phyloP scores from a whole-genome alignment of 1,140 invertebrate genomes.

The Nylanderia fulva region DNA sequence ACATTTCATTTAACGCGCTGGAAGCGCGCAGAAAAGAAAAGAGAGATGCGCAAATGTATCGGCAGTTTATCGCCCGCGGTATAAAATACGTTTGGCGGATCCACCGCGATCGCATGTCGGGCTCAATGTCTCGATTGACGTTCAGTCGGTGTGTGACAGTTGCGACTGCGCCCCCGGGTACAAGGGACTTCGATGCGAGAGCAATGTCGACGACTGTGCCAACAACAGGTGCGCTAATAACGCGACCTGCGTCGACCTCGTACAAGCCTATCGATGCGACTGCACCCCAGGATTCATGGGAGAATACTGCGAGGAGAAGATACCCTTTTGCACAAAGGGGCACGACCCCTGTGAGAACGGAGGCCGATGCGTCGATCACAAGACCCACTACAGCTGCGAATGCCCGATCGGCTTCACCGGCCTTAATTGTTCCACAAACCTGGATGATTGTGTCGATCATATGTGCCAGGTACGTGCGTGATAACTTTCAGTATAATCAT shows the following conservation, averaged over 20 bases:
- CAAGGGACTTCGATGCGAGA: constrained; percentile 96
- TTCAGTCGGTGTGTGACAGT: constrained; percentile 86
- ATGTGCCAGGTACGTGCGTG: constrained; percentile 91
- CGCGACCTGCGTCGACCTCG: constrained; percentile 94
- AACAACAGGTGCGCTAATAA: constrained; percentile 95
- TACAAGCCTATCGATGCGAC: constrained; percentile 94
- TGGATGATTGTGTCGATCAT: constrained; percentile 96
- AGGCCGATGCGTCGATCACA: constrained; percentile 95
- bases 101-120: constrained; percentile 75
- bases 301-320: constrained; percentile 96
- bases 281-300: constrained; percentile 94
- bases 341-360: constrained; percentile 98
- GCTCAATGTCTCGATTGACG: constrained; percentile 82
- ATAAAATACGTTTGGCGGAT: constrained; percentile 67
- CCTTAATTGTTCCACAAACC: constrained; percentile 96
- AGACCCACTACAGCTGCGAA: constrained; percentile 96
- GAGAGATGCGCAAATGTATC: constrained; percentile 7
- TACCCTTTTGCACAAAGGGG: constrained; percentile 94
- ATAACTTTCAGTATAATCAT: background rate
- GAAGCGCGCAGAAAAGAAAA: background rate
- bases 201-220: constrained; percentile 95
- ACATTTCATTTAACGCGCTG: background rate
- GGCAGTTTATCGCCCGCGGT: constrained; percentile 27
- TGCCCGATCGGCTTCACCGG: constrained; percentile 96
- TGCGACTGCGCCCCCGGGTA: constrained; percentile 95